Conservation (phyloP, 2,888 invertebrate species). For the Malthinus seriepunctatus region DNA sequence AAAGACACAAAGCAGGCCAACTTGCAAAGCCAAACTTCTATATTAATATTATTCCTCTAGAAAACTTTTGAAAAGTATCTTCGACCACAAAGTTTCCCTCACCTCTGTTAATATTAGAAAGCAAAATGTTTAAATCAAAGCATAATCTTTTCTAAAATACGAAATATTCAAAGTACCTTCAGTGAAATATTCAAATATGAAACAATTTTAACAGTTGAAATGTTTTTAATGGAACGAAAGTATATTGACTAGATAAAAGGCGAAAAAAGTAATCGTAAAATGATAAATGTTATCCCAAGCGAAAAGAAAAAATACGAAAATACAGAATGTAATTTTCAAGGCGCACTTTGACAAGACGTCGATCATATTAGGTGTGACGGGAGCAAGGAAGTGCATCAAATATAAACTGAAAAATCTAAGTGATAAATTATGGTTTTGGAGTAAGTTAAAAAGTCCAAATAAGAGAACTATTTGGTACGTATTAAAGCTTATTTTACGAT, state of each 20-base stretch:
- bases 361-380: constrained; percentile 15
- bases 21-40: no score
- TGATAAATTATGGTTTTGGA: constrained; percentile 12
- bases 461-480: no score
- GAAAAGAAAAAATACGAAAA: constrained; percentile 1
- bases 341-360: constrained; percentile 14
- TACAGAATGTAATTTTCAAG: constrained; percentile 5
- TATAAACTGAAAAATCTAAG: constrained; percentile 9
- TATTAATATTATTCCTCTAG: no score
- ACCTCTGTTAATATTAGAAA: no score
- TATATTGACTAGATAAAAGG: background rate
- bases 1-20: no score
- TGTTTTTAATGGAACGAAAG: constrained; percentile 7
- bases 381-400: constrained; percentile 6
- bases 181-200: background rate
- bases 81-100: no score
- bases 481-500: no score
- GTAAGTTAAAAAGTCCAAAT: no score
- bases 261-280: constrained; percentile 5
- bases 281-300: constrained; percentile 14
- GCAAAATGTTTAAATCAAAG: no score
- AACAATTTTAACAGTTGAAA: background rate
- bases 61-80: no score
- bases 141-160: no score
- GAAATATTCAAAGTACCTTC: no score